Evolutionary conservation across 2,888 invertebrate genomes (phyloP), one percentile per base, ranked within the genome.

Genomic region (Trissonchulus sp.): DNA sequence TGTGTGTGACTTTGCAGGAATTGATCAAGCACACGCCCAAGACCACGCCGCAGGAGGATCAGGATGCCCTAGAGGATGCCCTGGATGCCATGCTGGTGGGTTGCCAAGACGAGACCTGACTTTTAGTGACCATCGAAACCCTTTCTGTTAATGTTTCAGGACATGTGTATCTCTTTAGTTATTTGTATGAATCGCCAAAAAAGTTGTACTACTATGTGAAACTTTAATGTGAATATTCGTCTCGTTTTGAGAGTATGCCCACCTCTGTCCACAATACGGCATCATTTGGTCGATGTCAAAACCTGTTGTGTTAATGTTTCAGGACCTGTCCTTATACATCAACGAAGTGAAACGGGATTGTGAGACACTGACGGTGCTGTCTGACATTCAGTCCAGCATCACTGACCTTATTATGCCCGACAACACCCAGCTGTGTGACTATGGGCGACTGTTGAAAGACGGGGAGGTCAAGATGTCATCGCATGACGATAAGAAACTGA

Each of bases 341-440:
- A 99, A 99, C 85, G 99, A 99, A 88, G 94, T 96, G 73, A 97
- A 96, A 82, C 88, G 98, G 74, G 99, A 99, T 86, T 93, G 93
- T 75, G 98, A 98, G 85, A 93, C 93, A 79, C 88, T 96, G 75
- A 90, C 91, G 79, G 90, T 96, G 77, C 92, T 98, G 80, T 90
- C 90, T 79, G 93, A 94, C 87, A 92, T 98, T 74, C 93, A 95
- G 88, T 90, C 90, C 80, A 87, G 85, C 78, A 85, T 86, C 74
- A 83, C 81, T 48, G 86, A 86, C 78, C 78, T 86, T 68, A 60
- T 71, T 2, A 81, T 82, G 82, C 91, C 92, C 72, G 90, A 90
- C 75, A 91, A 92, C 79, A 90, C 91, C 76, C 90, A 91, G 79
- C 88, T 97, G 74, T 90, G 91, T 79, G 92, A 94, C 82, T 97